Percentiles rank a stretch among this genome's conserved stretches.
phyloP scores from a whole-genome alignment of 2,888 invertebrate species.

The Danaus chrysippus region DNA sequence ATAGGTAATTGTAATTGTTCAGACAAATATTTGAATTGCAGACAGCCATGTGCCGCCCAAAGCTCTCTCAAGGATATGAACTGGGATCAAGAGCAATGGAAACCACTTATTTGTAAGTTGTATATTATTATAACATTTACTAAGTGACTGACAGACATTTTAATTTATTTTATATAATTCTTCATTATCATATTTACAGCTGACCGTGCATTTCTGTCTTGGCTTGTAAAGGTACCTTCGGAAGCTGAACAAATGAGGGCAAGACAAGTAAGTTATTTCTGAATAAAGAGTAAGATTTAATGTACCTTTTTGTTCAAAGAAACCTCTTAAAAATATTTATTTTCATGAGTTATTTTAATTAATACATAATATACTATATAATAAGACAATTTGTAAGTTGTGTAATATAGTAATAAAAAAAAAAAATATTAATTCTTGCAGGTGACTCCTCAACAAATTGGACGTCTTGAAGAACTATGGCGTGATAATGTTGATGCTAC shows the following conservation, averaged over 20 bases:
- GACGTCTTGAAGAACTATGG: constrained; percentile 99
- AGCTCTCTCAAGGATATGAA: constrained; percentile 99
- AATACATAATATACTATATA: not conserved
- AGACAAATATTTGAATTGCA: constrained; percentile 40
- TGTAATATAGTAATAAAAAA: not conserved
- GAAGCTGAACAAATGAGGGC: constrained; percentile 98
- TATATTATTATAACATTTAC: constrained; percentile 5
- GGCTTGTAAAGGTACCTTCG: constrained; percentile 98
- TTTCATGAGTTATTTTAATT: no score
- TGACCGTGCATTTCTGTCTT: constrained; percentile 96
- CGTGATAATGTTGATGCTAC: constrained; percentile 99
- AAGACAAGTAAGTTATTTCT: constrained; percentile 81
- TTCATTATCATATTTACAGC: constrained; percentile 58
- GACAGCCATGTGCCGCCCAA: constrained; percentile 98
- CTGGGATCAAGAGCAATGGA: constrained; percentile 99
- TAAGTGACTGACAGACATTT: not conserved
- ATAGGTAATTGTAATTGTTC: constrained; percentile 2
- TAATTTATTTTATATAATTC: not conserved
- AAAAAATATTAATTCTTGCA: constrained; percentile 33
- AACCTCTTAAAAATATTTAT: no score
- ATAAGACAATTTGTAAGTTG: not conserved
- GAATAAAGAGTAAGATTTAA: not conserved
- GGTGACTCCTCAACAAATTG: constrained; percentile 98
- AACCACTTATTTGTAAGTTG: constrained; percentile 89
- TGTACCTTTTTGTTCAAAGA: no score